Conservation (phyloP, 2,797 vertebrate genomes). For the Rhodeus uyekii region DNA sequence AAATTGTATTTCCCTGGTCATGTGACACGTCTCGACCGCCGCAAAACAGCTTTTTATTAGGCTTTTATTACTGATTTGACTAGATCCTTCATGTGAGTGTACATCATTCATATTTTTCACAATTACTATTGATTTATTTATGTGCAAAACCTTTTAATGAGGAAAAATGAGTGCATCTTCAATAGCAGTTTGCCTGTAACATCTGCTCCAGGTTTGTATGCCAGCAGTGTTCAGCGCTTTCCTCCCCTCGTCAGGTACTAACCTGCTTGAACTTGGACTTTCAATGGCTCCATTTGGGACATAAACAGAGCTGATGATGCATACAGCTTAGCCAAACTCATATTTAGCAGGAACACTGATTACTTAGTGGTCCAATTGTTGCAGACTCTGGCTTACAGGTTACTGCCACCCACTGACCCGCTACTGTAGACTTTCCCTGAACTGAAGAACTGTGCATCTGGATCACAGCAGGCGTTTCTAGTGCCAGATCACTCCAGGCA, state of each 20-base stretch:
- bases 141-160: not conserved
- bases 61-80: not conserved
- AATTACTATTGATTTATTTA: not conserved
- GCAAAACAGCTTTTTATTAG: not conserved
- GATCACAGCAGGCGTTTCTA: slow-evolving; percentile 14
- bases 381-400: not conserved
- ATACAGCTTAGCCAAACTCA: not conserved
- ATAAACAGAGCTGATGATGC: not conserved
- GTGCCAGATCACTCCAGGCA: slow-evolving; percentile 1
- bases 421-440: not conserved
- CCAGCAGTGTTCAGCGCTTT: not conserved
- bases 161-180: not conserved
- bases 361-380: slow-evolving; percentile 29
- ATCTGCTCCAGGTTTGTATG: slow-evolving; percentile 22
- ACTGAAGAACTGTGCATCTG: not conserved
- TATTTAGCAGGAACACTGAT: slow-evolving; percentile 13
- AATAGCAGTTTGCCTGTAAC: slow-evolving; percentile 5
- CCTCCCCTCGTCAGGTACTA: not conserved
- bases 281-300: not conserved
- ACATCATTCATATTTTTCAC: not conserved
- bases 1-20: not conserved
- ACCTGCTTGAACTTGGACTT: not conserved
- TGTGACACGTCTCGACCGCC: not conserved
- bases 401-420: slow-evolving; percentile 18
- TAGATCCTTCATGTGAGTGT: not conserved